These are phyloP conservation scores for Drosophila flavopinicola DNA, from an alignment of 2,888 invertebrate species.

Conservation along the genomic window DNA sequence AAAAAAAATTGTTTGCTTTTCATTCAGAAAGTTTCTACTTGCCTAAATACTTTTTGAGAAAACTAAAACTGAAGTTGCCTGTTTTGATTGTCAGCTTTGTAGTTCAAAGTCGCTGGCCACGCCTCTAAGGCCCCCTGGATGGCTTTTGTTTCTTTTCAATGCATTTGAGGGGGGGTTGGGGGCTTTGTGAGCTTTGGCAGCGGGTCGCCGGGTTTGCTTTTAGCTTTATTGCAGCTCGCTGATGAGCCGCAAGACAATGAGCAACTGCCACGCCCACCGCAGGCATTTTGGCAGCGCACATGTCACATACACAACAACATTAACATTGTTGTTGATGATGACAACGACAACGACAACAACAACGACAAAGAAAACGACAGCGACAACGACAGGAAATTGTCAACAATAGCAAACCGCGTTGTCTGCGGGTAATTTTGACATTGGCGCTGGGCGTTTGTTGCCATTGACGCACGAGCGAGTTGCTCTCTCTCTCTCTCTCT, in stretches of 20 bases:
- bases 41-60: too few relatives aligned
- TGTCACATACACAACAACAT: slow-evolving; percentile 22
- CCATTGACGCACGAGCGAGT: slow-evolving; percentile 60
- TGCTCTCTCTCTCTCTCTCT: slow-evolving; percentile 37
- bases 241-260: slow-evolving; percentile 65
- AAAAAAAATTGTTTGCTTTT: too few relatives aligned
- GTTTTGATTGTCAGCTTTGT: too few relatives aligned
- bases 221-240: slow-evolving; percentile 45
- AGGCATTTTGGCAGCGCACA: slow-evolving; percentile 38
- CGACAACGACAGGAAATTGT: slow-evolving; percentile 63
- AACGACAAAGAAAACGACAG: slow-evolving; percentile 12
- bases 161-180: too few relatives aligned
- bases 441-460: slow-evolving; percentile 50
- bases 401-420: slow-evolving; percentile 63
- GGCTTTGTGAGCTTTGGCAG: slow-evolving; percentile 44
- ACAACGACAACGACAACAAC: slow-evolving; percentile 16
- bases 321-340: slow-evolving; percentile 3
- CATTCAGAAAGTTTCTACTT: too few relatives aligned
- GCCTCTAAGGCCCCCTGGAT: too few relatives aligned
- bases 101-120: slow-evolving; percentile 27
- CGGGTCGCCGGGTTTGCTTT: slow-evolving; percentile 19
- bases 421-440: slow-evolving; percentile 71
- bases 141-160: neutral
- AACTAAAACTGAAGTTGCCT: too few relatives aligned
- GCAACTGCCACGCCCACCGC: slow-evolving; percentile 46